Percentiles rank a stretch among this genome's conserved stretches.
Evolutionary conservation across 1,140 invertebrate genomes (phyloP).

Genomic region (Camponotus floridanus): DNA sequence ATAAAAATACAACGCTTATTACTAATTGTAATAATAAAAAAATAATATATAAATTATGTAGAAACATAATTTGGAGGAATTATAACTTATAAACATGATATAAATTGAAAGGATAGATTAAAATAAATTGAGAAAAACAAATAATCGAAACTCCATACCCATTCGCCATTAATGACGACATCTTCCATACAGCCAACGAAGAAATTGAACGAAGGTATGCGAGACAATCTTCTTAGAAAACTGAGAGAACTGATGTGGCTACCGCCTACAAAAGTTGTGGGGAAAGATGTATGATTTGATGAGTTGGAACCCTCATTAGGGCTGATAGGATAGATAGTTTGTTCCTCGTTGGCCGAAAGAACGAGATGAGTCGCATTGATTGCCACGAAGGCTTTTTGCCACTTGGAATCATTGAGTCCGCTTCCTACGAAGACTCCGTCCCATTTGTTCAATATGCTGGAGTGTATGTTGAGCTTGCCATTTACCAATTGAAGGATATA

Average conservation of each 20-base stretch:
- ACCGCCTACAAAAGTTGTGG: conserved; percentile 92
- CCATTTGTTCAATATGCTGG: conserved; percentile 95
- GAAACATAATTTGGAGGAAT: too few species aligned
- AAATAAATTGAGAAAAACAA: conserved; percentile 75
- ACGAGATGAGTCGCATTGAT: conserved; percentile 95
- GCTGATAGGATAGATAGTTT: conserved; percentile 94
- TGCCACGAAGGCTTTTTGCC: conserved; percentile 95
- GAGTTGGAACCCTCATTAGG: conserved; percentile 91
- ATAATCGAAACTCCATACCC: conserved; percentile 85
- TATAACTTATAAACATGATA: too few species aligned
- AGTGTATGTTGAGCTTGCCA: conserved; percentile 94
- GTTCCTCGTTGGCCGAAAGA: conserved; percentile 94
- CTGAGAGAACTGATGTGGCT: conserved; percentile 85
- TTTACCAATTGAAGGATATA: conserved; percentile 93
- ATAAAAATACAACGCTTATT: too few species aligned
- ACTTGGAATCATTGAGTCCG: conserved; percentile 93
- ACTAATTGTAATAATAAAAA: too few species aligned
- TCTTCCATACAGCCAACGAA: conserved; percentile 97
- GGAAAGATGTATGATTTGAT: conserved; percentile 92
- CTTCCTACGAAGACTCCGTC: conserved; percentile 95
- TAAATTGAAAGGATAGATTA: conserved; percentile 41
- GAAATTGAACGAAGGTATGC: conserved; percentile 88
- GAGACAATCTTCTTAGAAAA: conserved; percentile 89
- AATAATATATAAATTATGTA: too few species aligned
- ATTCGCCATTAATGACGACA: conserved; percentile 93